These are phyloP conservation scores for Myocastor coypus DNA, from an alignment of 2,113 vertebrate genomes.

Conservation along the genomic window DNA sequence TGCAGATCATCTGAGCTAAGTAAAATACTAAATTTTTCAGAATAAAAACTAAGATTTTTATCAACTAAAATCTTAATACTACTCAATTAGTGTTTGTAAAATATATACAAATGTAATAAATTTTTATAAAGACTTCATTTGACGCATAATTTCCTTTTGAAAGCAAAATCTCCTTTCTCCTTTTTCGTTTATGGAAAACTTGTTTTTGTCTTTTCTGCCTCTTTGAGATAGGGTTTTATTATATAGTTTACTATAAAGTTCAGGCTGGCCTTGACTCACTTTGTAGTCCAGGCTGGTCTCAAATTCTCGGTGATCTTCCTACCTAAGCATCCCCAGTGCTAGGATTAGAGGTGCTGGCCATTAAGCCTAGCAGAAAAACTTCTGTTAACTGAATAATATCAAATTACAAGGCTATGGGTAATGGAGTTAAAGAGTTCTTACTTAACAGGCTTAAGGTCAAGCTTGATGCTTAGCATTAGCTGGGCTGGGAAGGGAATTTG, in stretches of 20 bases:
- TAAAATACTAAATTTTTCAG: neutral
- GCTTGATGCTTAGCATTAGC: neutral
- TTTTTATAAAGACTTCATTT: conserved; percentile 10
- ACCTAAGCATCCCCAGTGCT: neutral
- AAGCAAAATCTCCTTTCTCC: conserved; percentile 20
- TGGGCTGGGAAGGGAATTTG: neutral
- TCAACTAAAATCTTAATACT: neutral
- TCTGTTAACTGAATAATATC: conserved; percentile 42
- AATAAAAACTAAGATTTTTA: conserved; percentile 23
- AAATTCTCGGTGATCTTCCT: neutral
- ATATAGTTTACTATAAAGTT: neutral
- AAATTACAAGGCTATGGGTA: neutral
- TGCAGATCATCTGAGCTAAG: neutral
- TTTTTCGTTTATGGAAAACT: neutral
- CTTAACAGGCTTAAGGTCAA: neutral
- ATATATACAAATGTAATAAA: neutral
- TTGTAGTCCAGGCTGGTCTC: neutral
- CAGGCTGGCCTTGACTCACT: neutral
- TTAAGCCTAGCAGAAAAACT: neutral
- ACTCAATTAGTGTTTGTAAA: neutral
- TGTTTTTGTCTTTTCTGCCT: neutral
- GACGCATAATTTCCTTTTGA: conserved; percentile 32
- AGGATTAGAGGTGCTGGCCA: neutral
- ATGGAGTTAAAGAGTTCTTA: neutral
- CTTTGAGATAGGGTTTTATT: neutral